These are phyloP conservation scores for Candidula unifasciata DNA, from an alignment of 2,888 invertebrate genomes.

Conservation along the genomic window DNA sequence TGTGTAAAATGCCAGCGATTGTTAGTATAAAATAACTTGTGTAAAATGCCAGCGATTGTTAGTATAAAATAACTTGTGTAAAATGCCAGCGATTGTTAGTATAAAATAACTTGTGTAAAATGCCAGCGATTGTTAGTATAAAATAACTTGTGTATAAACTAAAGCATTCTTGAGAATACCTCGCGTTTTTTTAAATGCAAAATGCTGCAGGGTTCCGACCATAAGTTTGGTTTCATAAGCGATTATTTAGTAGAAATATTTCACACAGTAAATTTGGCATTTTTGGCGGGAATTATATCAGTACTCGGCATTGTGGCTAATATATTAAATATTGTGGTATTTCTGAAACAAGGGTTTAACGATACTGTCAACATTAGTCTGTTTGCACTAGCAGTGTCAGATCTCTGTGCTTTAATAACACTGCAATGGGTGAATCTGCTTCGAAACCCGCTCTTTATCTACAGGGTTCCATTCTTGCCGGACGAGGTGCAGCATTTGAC, in stretches of 20 bases:
- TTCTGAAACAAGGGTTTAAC: not conserved
- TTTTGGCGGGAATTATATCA: not conserved
- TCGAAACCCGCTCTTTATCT: slow-evolving; percentile 5
- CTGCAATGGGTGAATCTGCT: slow-evolving; percentile 16
- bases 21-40: too few relatives aligned
- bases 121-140: too few relatives aligned
- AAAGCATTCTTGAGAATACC: too few relatives aligned
- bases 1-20: too few relatives aligned
- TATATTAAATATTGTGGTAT: slow-evolving; percentile 1
- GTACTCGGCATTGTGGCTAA: slow-evolving; percentile 12
- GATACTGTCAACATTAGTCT: slow-evolving; percentile 24
- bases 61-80: too few relatives aligned
- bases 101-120: too few relatives aligned
- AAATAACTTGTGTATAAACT: too few relatives aligned
- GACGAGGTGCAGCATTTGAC: slow-evolving; percentile 21
- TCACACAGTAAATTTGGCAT: slow-evolving; percentile 18
- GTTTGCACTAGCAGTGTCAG: not conserved
- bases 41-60: too few relatives aligned
- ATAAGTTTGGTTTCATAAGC: slow-evolving; percentile 10
- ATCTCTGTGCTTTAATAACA: not conserved
- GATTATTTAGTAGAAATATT: not conserved
- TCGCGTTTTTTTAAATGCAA: not conserved
- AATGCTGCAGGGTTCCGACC: not conserved
- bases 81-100: too few relatives aligned
- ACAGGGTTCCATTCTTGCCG: not conserved